A percentile compares a stretch with the other conserved stretches of the same genome.
Evolutionary conservation across 2,888 invertebrate species (phyloP).

Genomic region (Dasypogon diadema): DNA sequence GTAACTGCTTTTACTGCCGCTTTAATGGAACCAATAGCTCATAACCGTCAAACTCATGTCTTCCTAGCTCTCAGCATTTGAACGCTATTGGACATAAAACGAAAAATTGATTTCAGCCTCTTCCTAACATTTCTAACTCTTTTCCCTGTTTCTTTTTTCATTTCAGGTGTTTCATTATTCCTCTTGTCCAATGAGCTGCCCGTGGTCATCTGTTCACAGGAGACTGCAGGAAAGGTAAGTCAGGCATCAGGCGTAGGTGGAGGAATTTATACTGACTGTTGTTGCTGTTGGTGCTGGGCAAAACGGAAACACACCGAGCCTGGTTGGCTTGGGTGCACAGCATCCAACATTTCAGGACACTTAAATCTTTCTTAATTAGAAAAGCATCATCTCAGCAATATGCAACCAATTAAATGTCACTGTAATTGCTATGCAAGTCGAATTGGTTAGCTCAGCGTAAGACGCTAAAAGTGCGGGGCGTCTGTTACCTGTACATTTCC

Average conservation of each 20-base stretch:
- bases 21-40: constrained; percentile 11
- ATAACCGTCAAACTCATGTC: constrained; percentile 12
- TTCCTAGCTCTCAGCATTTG: not conserved
- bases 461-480: not conserved
- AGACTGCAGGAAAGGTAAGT: constrained; percentile 42
- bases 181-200: constrained; percentile 36
- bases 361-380: constrained; percentile 46
- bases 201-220: constrained; percentile 34
- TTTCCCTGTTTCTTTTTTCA: not conserved
- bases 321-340: not conserved
- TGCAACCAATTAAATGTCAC: constrained; percentile 41
- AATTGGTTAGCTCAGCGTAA: constrained; percentile 8
- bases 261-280: not conserved
- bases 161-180: constrained; percentile 34
- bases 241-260: not conserved
- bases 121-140: not conserved
- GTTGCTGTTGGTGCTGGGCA: too few relatives aligned
- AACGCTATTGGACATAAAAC: not conserved
- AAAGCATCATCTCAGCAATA: constrained; percentile 35
- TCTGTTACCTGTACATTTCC: constrained; percentile 11
- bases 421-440: constrained; percentile 37
- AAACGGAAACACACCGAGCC: not conserved
- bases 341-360: not conserved
- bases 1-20: not conserved
- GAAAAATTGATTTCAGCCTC: constrained; percentile 20